These are phyloP conservation scores for Psylliodes chrysocephalus DNA, from an alignment of 2,888 invertebrate species.

Conservation along the genomic window DNA sequence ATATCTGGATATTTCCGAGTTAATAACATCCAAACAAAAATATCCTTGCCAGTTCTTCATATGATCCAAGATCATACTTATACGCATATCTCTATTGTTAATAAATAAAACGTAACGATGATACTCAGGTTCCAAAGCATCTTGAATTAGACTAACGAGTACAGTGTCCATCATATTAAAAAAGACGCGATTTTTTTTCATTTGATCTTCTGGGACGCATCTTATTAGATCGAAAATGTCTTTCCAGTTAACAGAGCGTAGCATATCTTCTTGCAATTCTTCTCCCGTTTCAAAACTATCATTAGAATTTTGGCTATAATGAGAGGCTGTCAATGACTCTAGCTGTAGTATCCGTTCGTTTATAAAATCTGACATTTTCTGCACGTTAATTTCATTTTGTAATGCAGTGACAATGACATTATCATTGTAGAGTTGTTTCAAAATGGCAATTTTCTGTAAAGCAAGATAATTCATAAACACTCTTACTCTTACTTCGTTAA, in stretches of 20 bases:
- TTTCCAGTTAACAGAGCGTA: conserved; percentile 59
- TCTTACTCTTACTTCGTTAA: conserved; percentile 66
- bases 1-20: conserved; percentile 66
- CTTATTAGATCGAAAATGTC: conserved; percentile 66
- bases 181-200: conserved; percentile 67
- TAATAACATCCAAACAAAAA: conserved; percentile 67
- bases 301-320: conserved; percentile 40
- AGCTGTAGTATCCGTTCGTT: conserved; percentile 53
- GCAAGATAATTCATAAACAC: conserved; percentile 72
- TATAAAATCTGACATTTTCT: conserved; percentile 66
- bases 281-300: conserved; percentile 56
- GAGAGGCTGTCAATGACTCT: conserved; percentile 41
- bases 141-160: conserved; percentile 69
- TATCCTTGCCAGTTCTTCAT: conserved; percentile 69
- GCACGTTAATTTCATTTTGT: conserved; percentile 66
- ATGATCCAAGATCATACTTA: conserved; percentile 68
- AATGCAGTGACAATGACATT: conserved; percentile 71
- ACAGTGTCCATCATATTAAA: conserved; percentile 70
- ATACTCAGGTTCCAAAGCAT: conserved; percentile 64
- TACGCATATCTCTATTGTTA: conserved; percentile 66
- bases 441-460: conserved; percentile 66
- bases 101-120: conserved; percentile 69
- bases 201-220: conserved; percentile 69
- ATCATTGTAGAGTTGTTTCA: conserved; percentile 70
- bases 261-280: conserved; percentile 55